A percentile compares a stretch with the other conserved stretches of the same genome.
These are phyloP conservation scores for Drosophila mayri DNA, from an alignment of 1,140 invertebrate species.

Conservation along the genomic window DNA sequence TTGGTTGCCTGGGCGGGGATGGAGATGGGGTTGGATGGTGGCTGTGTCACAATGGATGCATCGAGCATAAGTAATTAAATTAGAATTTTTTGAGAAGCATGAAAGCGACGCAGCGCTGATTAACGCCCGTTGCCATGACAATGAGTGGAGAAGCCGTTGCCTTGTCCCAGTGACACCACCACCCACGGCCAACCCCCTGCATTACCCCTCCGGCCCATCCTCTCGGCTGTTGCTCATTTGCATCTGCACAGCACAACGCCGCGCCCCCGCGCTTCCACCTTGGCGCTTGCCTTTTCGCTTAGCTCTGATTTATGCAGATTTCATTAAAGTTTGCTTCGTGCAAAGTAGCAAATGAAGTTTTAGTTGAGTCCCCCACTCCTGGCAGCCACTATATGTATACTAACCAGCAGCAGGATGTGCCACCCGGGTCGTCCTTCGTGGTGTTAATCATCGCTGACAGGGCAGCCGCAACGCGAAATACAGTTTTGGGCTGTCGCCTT, in stretches of 20 bases:
- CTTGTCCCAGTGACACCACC: conserved; percentile 18
- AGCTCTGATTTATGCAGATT: conserved; percentile 84
- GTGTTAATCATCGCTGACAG: conserved; percentile 80
- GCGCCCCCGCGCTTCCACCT: conserved; percentile 5
- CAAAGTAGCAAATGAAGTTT: conserved; percentile 79
- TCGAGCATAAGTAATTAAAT: conserved; percentile 85
- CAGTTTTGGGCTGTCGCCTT: conserved; percentile 56
- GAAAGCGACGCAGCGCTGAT: conserved; percentile 68
- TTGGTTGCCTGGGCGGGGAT: not conserved
- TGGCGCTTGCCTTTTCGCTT: conserved; percentile 49
- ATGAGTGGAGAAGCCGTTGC: conserved; percentile 31
- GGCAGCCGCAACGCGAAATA: conserved; percentile 73
- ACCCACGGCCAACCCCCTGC: conserved; percentile 3
- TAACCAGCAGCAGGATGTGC: not conserved
- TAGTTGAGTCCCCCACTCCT: conserved; percentile 55
- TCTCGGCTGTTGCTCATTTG: conserved; percentile 71
- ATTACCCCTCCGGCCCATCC: not conserved
- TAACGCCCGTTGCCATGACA: conserved; percentile 77
- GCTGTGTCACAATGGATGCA: conserved; percentile 80
- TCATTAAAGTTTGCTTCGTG: conserved; percentile 79
- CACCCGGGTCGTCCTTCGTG: conserved; percentile 69
- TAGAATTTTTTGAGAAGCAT: conserved; percentile 82
- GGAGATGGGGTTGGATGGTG: conserved; percentile 21
- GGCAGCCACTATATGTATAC: not conserved
- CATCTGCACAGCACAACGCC: conserved; percentile 50